Evolutionary conservation across 1,140 invertebrate genomes (phyloP).

Genomic region (Rhysida immarginata): DNA sequence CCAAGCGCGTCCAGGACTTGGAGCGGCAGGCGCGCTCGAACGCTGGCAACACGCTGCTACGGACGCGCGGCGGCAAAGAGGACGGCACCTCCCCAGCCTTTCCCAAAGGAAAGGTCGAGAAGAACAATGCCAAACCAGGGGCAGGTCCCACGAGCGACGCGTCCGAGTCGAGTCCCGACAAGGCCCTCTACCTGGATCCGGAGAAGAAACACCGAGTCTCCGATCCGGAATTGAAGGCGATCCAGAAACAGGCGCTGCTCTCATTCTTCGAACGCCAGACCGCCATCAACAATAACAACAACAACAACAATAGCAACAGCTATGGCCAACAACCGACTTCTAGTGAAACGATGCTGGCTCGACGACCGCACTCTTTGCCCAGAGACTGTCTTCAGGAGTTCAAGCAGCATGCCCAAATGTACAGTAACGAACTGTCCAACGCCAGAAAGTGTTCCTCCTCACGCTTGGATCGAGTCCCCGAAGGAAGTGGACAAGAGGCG

Average conservation of each 20-base stretch:
- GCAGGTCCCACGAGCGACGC: no score
- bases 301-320: not conserved
- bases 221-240: slow-evolving; percentile 61
- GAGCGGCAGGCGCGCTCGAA: slow-evolving; percentile 36
- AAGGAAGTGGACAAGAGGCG: no score
- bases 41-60: slow-evolving; percentile 12
- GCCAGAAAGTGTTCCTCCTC: not conserved
- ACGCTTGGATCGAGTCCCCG: not conserved
- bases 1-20: slow-evolving; percentile 55
- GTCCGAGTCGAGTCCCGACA: not conserved
- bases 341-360: not conserved
- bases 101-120: not conserved
- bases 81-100: not conserved
- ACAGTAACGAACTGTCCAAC: not conserved
- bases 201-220: slow-evolving; percentile 56
- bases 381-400: slow-evolving; percentile 21
- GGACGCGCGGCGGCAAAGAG: not conserved
- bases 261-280: slow-evolving; percentile 66
- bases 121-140: not conserved
- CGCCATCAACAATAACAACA: slow-evolving; percentile 15
- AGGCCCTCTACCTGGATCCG: slow-evolving; percentile 46
- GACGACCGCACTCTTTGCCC: not conserved
- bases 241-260: slow-evolving; percentile 69
- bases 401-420: not conserved
- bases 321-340: not conserved